Percentiles rank a stretch among this genome's conserved stretches.
Conservation (phyloP, 1,140 invertebrate species). For the Homalodisca vitripennis region DNA sequence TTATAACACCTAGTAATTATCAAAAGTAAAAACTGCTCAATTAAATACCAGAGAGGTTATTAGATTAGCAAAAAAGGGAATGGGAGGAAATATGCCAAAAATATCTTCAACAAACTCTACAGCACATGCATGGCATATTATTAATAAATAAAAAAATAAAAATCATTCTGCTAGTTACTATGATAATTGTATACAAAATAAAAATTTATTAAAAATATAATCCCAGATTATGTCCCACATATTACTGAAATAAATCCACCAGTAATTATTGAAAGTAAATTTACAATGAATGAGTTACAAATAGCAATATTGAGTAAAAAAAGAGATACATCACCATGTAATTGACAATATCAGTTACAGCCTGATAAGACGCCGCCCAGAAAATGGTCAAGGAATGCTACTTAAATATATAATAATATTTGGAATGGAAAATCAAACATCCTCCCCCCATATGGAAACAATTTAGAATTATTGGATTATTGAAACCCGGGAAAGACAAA, state of each 20-base stretch:
- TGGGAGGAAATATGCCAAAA: slow-evolving; percentile 1
- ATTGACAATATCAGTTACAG: not conserved
- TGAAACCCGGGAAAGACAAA: slow-evolving; percentile 4
- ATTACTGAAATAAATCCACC: not conserved
- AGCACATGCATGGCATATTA: not conserved
- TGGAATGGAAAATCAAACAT: too few species aligned
- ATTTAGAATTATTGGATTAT: not conserved
- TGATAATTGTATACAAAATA: not conserved
- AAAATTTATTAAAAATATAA: not conserved
- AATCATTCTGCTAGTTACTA: not conserved
- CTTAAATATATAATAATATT: slow-evolving; percentile 10
- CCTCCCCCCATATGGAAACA: not conserved
- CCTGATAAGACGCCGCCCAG: not conserved
- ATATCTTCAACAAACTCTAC: not conserved
- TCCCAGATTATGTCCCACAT: slow-evolving; percentile 5
- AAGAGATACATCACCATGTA: not conserved
- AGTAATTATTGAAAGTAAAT: not conserved
- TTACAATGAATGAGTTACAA: not conserved
- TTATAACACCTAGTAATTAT: not conserved
- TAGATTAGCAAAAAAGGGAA: not conserved
- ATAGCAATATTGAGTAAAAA: too few species aligned
- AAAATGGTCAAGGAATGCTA: not conserved
- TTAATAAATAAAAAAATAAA: not conserved
- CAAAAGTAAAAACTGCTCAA: not conserved
- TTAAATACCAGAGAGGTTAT: not conserved